Percentiles rank a stretch among this genome's conserved stretches.
Evolutionary conservation across 2,888 invertebrate genomes (phyloP).

Genomic region (Diplolepis rosae): DNA sequence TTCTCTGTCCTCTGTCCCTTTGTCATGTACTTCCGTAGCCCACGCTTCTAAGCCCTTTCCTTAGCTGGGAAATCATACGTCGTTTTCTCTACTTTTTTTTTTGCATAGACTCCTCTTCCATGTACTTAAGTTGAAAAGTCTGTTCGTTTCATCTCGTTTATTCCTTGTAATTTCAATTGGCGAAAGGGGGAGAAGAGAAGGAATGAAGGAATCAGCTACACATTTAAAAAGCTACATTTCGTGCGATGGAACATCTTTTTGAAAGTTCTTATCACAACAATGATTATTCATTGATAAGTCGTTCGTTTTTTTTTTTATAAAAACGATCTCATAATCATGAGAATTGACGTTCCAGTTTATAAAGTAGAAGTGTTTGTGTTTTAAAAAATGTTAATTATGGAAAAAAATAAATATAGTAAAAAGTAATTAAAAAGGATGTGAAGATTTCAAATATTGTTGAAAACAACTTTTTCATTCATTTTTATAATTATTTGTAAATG

Average conservation of each 20-base stretch:
- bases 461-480: too few species aligned
- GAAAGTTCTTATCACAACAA: not conserved
- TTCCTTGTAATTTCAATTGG: not conserved
- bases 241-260: too few species aligned
- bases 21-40: constrained; percentile 55
- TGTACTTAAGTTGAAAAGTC: not conserved
- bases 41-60: constrained; percentile 49
- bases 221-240: too few species aligned
- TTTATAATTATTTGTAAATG: too few species aligned
- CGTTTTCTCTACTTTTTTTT: not conserved
- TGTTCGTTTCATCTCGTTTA: not conserved
- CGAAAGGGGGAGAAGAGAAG: not conserved
- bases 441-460: too few species aligned
- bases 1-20: constrained; percentile 58
- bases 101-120: not conserved
- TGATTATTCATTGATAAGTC: not conserved
- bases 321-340: not conserved
- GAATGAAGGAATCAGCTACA: not conserved
- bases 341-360: not conserved
- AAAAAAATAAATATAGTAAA: too few species aligned
- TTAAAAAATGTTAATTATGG: too few species aligned
- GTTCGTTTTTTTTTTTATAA: not conserved
- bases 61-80: not conserved
- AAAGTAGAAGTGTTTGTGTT: too few species aligned
- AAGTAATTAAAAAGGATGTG: too few species aligned